Evolutionary conservation across 2,113 vertebrate genomes (phyloP), one percentile per base, ranked within the genome.

Genomic region (Copsychus sechellarum): DNA sequence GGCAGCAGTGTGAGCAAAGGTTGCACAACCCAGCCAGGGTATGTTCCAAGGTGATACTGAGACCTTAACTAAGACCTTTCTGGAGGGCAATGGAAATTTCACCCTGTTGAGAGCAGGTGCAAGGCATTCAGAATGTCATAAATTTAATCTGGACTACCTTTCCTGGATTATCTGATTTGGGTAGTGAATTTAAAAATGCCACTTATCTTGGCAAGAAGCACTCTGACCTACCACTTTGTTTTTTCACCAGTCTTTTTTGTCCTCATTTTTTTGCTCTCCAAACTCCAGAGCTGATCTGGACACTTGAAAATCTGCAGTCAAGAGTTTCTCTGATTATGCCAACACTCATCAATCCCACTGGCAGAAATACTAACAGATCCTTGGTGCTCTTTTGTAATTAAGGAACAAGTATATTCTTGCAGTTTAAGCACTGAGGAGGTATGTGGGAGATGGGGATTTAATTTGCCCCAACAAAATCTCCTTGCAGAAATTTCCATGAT

Each of bases 341-440:
- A 91, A 77, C 81, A 82, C 28, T 89, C 71, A 90, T 66, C 67
- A 70, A 60, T 66, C 67, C 64, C 60, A 79, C 84, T 73, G 74
- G 76, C 47, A 95, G 64, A 86, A 88, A 45, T 36, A 65, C 17
- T 81, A 84, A 77, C 45, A 88, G 62, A 77, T 66, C 38, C 34
- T 86, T 36, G 64, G 34, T 77, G 79, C 12, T 93, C 48, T 83
- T 94, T 86, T 88, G 74, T 87, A 95, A 82, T 83, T 90, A 95
- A 50, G 33, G 29, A 87, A 77, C 62, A 88, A 92, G 85, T 85
- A 54, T 66, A 69, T 72, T 80, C 93, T 76, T 92, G 81, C 86
- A 79, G 6, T 48, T 88, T 54, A 73, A 93, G 71, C 78, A 66
- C 61, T 20, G 28, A 9, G 33, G 17, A 80, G 29, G n/a, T 57